Conservation (phyloP, 1,140 invertebrate species). For the Tribolium castaneum region DNA sequence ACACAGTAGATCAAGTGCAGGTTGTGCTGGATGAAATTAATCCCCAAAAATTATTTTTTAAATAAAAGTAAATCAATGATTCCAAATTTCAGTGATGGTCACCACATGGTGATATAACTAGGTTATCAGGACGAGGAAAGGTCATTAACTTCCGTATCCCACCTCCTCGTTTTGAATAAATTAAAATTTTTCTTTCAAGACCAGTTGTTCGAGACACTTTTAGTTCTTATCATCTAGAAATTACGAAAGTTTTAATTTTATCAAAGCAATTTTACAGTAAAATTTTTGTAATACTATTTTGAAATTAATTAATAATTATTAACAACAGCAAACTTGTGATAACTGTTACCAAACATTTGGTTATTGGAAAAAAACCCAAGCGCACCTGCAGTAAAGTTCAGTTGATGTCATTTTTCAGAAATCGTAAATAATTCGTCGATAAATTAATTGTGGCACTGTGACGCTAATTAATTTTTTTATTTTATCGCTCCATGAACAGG, state of each 20-base stretch:
- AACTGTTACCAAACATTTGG: not conserved
- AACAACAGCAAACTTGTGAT: not conserved
- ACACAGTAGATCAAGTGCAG: no score
- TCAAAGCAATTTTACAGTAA: not conserved
- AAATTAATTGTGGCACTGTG: not conserved
- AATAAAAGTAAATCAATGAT: not conserved
- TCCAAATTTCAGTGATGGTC: not conserved
- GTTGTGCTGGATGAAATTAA: not conserved
- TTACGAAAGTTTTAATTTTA: not conserved
- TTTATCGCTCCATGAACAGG: not conserved
- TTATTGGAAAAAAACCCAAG: not conserved
- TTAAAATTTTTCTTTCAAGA: not conserved
- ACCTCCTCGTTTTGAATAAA: not conserved
- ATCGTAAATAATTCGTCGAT: not conserved
- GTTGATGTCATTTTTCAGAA: not conserved
- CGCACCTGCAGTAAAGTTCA: not conserved
- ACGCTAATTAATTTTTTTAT: no score
- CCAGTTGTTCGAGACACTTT: not conserved
- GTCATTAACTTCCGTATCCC: slow-evolving; percentile 5
- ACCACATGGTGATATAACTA: not conserved
- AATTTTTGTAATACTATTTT: not conserved
- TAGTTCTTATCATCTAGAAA: not conserved
- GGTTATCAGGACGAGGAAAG: slow-evolving; percentile 18
- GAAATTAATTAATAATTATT: not conserved
- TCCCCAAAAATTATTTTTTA: not conserved